phyloP scores from a whole-genome alignment of 2,113 vertebrate genomes.

The Xenopus tropicalis region UCB_Xtro_10.0 CM004446.2:130132501-130133000 shows the following conservation, averaged over 20 bases:
- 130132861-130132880: slow-evolving; percentile 28
- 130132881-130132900: slow-evolving; percentile 37
- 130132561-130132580: too few relatives aligned
- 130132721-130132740: neutral
- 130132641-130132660: too few relatives aligned
- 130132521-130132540: too few relatives aligned
- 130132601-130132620: too few relatives aligned
- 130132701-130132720: neutral
- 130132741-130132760: neutral
- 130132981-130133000: too few relatives aligned
- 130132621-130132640: too few relatives aligned
- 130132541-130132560: too few relatives aligned
- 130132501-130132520: too few relatives aligned
- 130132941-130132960: neutral
- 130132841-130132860: slow-evolving; percentile 11
- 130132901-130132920: slow-evolving; percentile 38
- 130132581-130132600: too few relatives aligned
- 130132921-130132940: slow-evolving; percentile 23
- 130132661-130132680: too few relatives aligned
- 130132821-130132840: slow-evolving; percentile 35
- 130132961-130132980: neutral
- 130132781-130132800: slow-evolving; percentile 20
- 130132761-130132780: slow-evolving; percentile 11
- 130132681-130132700: neutral
- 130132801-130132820: neutral